Conservation (phyloP, 1,140 invertebrate species). For the Sesamia nonagrioides region DNA sequence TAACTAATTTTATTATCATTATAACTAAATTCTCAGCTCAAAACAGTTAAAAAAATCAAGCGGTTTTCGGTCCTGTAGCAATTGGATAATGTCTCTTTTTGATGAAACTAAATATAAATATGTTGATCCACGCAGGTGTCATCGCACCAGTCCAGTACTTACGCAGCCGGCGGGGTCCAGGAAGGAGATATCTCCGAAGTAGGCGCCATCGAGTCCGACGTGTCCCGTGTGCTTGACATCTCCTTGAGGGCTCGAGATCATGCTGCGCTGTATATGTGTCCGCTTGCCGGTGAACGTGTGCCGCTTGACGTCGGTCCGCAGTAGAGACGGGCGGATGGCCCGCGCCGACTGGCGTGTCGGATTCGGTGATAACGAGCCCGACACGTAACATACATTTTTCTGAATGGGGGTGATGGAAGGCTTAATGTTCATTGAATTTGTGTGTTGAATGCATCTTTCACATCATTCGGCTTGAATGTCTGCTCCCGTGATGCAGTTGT, state of each 20-base stretch:
- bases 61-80: no score
- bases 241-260: conserved; percentile 98
- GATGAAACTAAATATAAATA: no score
- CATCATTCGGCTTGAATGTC: conserved; percentile 10
- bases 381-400: conserved; percentile 58
- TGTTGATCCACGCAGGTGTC: not conserved
- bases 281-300: conserved; percentile 87
- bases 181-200: conserved; percentile 98
- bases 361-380: conserved; percentile 68
- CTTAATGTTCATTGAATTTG: conserved; percentile 37
- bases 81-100: no score
- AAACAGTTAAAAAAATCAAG: no score
- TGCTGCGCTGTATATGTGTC: conserved; percentile 93
- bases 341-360: conserved; percentile 69
- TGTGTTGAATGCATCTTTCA: not conserved
- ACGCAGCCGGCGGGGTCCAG: conserved; percentile 88
- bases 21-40: no score
- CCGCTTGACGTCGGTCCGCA: conserved; percentile 75
- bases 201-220: conserved; percentile 98
- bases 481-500: conserved; percentile 20
- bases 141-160: conserved; percentile 61
- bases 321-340: conserved; percentile 69
- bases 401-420: conserved; percentile 46
- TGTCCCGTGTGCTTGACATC: conserved; percentile 99
- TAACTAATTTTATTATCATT: no score